Percentiles rank a stretch among this genome's conserved stretches.
These are phyloP conservation scores for Tetrao urogallus DNA, from an alignment of 2,113 vertebrate species.

Conservation along the genomic window DNA sequence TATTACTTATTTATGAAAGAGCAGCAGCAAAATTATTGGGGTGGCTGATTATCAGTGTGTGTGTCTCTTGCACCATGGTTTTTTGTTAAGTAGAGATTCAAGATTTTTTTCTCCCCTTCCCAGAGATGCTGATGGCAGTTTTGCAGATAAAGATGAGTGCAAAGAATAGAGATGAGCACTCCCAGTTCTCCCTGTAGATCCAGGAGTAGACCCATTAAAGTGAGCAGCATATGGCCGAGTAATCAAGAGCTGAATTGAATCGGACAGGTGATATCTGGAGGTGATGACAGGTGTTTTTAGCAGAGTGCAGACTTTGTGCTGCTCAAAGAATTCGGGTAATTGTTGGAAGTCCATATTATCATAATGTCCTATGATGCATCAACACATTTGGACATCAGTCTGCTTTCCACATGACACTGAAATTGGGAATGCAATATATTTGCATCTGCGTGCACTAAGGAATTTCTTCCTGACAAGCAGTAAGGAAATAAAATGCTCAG, in stretches of 20 bases:
- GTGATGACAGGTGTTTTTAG: neutral
- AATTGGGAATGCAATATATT: neutral
- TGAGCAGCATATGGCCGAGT: neutral
- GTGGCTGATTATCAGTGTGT: neutral
- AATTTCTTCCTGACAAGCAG: neutral
- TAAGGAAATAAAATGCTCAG: neutral
- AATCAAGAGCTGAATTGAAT: neutral
- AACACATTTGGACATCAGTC: neutral
- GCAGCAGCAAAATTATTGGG: neutral
- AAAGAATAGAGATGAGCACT: neutral
- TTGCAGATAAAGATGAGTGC: neutral
- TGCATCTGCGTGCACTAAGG: neutral
- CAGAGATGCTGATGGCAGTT: neutral
- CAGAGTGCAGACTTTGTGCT: neutral
- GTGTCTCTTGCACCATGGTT: fast-evolving
- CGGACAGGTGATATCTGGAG: neutral
- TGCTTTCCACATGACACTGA: neutral
- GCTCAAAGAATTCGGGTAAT: neutral
- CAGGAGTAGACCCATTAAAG: neutral
- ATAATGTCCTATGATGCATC: neutral
- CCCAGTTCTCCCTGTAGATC: neutral
- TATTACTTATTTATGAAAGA: neutral
- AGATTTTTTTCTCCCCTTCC: neutral
- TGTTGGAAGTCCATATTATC: neutral
- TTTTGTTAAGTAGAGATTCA: neutral